phyloP scores from a whole-genome alignment of 2,113 vertebrate genomes.

The Coturnix japonica region DNA sequence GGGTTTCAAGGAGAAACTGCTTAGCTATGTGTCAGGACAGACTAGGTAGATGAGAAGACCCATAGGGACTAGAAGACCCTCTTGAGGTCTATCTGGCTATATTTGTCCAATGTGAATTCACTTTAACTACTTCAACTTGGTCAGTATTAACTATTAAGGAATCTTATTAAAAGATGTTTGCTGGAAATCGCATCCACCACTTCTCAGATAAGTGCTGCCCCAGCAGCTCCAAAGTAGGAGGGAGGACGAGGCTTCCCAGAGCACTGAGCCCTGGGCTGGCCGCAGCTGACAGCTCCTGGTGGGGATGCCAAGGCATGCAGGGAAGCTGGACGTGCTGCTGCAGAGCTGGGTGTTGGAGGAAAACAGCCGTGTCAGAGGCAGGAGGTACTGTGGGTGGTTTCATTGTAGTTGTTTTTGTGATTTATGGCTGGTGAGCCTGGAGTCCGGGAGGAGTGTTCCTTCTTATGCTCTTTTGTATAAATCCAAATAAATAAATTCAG shows the following conservation, averaged over 20 bases:
- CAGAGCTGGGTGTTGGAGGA: neutral
- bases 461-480: conserved; percentile 71
- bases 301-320: neutral
- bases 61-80: neutral
- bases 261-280: neutral
- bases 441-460: conserved; percentile 67
- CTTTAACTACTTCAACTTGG: neutral
- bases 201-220: neutral
- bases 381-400: conserved; percentile 67
- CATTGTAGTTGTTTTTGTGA: conserved; percentile 64
- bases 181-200: neutral
- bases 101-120: rapidly evolving
- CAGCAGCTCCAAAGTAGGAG: neutral
- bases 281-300: neutral
- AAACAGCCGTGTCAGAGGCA: neutral
- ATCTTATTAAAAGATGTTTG: neutral
- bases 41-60: neutral
- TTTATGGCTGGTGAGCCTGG: conserved; percentile 66
- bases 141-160: neutral
- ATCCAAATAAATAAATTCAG: conserved; percentile 71
- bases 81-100: neutral
- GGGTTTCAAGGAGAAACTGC: neutral
- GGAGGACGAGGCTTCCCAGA: neutral
- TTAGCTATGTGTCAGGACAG: neutral
- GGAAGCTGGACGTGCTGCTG: neutral